Conservation (phyloP, 1,140 invertebrate species). For the Drosophila ogumai region DNA sequence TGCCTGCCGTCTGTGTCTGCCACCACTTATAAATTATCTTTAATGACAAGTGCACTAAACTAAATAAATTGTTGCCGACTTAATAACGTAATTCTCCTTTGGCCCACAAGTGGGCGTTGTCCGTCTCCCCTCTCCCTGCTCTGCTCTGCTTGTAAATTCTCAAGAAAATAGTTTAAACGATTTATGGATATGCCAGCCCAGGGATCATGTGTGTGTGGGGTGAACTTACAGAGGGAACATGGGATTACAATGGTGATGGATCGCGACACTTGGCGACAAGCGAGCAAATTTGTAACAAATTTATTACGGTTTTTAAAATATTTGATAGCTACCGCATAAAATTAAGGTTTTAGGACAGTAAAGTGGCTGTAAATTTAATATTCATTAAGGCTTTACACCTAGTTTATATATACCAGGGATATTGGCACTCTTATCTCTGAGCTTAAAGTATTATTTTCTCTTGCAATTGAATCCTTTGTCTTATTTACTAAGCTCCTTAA, state of each 20-base stretch:
- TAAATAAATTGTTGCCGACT: conserved; percentile 77
- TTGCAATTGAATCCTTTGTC: conserved; percentile 10
- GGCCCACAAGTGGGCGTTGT: conserved; percentile 64
- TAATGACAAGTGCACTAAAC: conserved; percentile 80
- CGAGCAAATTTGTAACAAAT: conserved; percentile 34
- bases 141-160: conserved; percentile 2
- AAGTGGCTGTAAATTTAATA: not conserved
- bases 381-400: not conserved
- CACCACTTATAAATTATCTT: conserved; percentile 76
- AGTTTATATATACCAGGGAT: not conserved
- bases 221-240: not conserved
- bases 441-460: not conserved
- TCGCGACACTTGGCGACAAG: conserved; percentile 33
- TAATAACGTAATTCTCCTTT: conserved; percentile 67
- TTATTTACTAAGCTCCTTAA: conserved; percentile 9
- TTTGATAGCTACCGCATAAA: not conserved
- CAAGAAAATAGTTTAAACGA: conserved; percentile 59
- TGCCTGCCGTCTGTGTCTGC: conserved; percentile 9
- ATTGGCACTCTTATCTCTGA: not conserved
- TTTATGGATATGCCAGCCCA: conserved; percentile 48
- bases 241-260: conserved; percentile 29
- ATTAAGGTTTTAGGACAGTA: not conserved
- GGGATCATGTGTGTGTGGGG: conserved; percentile 14
- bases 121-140: conserved; percentile 2
- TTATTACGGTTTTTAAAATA: conserved; percentile 5